Evolutionary conservation across 2,797 vertebrate species (phyloP).

Genomic region (Halcyon chelicuti): DNA sequence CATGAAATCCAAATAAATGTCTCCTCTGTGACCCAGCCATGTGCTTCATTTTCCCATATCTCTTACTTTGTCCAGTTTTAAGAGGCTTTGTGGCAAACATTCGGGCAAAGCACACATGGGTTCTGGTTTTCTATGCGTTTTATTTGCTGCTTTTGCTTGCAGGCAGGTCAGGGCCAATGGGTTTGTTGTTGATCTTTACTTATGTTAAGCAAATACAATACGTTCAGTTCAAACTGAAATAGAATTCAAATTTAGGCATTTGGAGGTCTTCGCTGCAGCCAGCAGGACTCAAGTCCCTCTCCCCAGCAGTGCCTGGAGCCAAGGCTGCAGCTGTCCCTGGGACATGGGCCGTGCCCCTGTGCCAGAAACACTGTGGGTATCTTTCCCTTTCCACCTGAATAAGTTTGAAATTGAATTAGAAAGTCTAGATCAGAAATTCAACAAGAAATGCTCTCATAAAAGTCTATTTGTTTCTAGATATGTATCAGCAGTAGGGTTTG

Average conservation of each 20-base stretch:
- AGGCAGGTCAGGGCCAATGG: accelerated
- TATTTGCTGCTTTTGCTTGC: not conserved
- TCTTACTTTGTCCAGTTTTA: not conserved
- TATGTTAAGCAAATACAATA: not conserved
- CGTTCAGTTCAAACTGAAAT: not conserved
- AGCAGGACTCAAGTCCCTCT: not conserved
- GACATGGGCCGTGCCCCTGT: not conserved
- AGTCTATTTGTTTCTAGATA: not conserved
- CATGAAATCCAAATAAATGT: not conserved
- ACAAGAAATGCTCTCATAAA: not conserved
- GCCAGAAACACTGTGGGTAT: not conserved
- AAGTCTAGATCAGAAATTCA: not conserved
- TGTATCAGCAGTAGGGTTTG: not conserved
- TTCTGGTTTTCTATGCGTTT: not conserved
- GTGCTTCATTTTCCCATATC: not conserved
- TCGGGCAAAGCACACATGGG: accelerated
- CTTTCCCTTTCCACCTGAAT: not conserved
- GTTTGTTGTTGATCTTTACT: not conserved
- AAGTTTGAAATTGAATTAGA: not conserved
- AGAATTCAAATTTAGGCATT: not conserved
- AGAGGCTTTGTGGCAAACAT: not conserved
- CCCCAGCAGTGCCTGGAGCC: not conserved
- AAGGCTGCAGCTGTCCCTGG: not conserved
- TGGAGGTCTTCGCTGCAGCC: accelerated
- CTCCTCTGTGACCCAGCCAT: not conserved